These are phyloP conservation scores for Archocentrus centrarchus DNA, from an alignment of 2,113 vertebrate genomes.

Conservation along the genomic window DNA sequence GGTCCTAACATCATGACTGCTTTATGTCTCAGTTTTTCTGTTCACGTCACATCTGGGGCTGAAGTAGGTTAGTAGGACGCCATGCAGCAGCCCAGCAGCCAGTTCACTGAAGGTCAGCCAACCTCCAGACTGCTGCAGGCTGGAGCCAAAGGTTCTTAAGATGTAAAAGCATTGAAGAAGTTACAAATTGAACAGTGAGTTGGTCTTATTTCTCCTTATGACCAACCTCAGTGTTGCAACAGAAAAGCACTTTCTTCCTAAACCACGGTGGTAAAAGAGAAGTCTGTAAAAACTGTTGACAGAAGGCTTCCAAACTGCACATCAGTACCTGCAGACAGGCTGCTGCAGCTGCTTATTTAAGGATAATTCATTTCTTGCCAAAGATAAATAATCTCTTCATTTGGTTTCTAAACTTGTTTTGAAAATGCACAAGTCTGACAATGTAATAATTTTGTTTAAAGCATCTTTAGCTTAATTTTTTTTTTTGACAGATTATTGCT, in stretches of 20 bases:
- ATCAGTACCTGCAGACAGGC: neutral
- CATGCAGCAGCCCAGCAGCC: neutral
- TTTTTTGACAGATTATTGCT: neutral
- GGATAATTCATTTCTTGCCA: neutral
- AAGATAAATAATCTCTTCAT: neutral
- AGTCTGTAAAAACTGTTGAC: too few relatives aligned
- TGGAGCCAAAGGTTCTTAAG: rapidly evolving
- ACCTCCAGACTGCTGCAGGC: neutral
- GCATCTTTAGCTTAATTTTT: too few relatives aligned
- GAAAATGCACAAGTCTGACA: too few relatives aligned
- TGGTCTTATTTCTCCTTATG: neutral
- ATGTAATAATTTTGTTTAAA: too few relatives aligned
- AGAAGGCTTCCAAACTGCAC: too few relatives aligned
- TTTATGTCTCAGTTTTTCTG: conserved; percentile 17
- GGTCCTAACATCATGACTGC: conserved; percentile 6
- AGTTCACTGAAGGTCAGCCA: neutral
- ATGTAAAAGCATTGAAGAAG: neutral
- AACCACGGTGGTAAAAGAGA: neutral
- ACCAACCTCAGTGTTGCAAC: neutral
- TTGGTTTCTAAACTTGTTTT: neutral
- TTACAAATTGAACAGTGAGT: rapidly evolving
- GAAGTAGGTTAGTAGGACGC: conserved; percentile 60
- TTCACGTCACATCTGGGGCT: conserved; percentile 20
- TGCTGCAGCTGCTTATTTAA: neutral
- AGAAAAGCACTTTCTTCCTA: neutral